phyloP scores from a whole-genome alignment of 1,140 invertebrate genomes.

The Anastatus disparis region DNA sequence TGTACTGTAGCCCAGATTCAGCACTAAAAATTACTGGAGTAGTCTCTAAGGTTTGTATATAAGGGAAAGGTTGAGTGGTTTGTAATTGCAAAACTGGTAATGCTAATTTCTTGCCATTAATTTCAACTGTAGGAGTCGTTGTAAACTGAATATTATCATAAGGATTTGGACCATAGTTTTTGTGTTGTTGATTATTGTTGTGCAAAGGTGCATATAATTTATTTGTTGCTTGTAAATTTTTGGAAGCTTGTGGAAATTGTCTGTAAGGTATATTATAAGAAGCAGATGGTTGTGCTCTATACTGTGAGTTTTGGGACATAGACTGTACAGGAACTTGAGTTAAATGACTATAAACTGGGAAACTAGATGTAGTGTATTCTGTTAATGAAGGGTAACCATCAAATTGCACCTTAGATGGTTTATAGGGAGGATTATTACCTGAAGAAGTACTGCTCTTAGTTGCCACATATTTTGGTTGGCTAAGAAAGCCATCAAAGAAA shows the following conservation, averaged over 20 bases:
- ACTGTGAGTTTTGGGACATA: neutral
- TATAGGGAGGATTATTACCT: neutral
- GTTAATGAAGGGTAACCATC: neutral
- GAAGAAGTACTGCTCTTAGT: neutral
- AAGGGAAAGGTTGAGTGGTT: conserved; percentile 37
- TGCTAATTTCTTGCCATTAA: conserved; percentile 18
- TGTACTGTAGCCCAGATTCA: conserved; percentile 43
- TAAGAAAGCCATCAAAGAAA: neutral
- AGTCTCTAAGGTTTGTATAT: conserved; percentile 41
- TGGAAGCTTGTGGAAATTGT: neutral
- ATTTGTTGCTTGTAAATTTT: neutral
- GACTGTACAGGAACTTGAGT: neutral
- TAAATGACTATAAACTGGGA: neutral
- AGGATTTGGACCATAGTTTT: conserved; percentile 5
- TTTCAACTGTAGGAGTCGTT: conserved; percentile 1
- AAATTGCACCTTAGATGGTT: neutral
- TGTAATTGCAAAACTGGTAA: conserved; percentile 46
- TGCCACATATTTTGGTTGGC: neutral
- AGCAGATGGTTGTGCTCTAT: neutral
- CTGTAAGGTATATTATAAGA: conserved; percentile 7
- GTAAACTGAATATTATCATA: conserved; percentile 26
- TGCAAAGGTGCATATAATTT: conserved; percentile 4
- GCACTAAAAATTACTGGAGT: conserved; percentile 46
- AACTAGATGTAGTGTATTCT: neutral
- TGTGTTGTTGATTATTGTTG: neutral